These are phyloP conservation scores for Panthera tigris DNA, from an alignment of 2,113 vertebrate species.

Conservation along the genomic window DNA sequence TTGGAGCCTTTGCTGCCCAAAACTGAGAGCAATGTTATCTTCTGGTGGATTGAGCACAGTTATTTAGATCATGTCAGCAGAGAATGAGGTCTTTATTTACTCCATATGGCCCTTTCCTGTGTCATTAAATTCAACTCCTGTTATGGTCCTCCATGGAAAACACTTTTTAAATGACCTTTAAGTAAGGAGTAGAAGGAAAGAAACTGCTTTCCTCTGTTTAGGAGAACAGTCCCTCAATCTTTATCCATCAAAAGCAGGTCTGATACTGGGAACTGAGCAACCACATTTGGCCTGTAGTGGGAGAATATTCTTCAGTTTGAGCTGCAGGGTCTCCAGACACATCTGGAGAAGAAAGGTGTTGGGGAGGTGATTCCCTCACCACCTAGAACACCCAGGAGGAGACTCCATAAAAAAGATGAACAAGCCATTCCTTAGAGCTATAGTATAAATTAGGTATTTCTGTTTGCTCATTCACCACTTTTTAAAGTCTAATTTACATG, in stretches of 20 bases:
- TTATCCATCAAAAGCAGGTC: not conserved
- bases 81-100: not conserved
- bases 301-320: not conserved
- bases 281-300: not conserved
- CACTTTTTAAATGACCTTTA: not conserved
- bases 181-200: not conserved
- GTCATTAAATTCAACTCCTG: not conserved
- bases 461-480: not conserved
- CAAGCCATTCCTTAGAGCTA: not conserved
- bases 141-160: not conserved
- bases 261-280: not conserved
- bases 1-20: not conserved
- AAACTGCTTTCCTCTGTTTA: not conserved
- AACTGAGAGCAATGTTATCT: not conserved
- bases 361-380: not conserved
- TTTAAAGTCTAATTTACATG: not conserved
- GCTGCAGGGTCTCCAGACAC: not conserved
- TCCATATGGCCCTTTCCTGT: not conserved
- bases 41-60: not conserved
- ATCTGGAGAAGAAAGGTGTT: not conserved
- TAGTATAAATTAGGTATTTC: not conserved
- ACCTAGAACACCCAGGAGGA: not conserved
- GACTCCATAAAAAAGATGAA: not conserved
- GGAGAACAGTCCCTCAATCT: not conserved
- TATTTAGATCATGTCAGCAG: not conserved